Evolutionary conservation across 1,140 invertebrate genomes (phyloP), one percentile per base, ranked within the genome.

Genomic region (Procambarus clarkii): DNA sequence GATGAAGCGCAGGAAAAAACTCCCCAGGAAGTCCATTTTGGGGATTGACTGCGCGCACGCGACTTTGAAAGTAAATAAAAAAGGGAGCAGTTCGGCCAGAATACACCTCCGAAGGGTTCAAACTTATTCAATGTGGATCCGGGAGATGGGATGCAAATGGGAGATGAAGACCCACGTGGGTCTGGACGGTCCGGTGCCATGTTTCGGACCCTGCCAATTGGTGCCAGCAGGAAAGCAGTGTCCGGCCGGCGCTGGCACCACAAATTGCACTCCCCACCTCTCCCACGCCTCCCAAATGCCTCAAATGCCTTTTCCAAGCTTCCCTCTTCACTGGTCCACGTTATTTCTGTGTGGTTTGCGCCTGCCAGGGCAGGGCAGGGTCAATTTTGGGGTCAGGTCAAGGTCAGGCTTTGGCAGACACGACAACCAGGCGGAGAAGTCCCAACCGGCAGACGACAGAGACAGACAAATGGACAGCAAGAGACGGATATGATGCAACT

Each of bases 41-140:
- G 81, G 81, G 81, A 83, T 83, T 83, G 81, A 83, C 81, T 83
- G 58, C 58, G 69, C 58, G 24, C 81, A 83, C 81, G 69, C 58
- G 45, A 64, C 81, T 83, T 69, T 60, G 54, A 21, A 74, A 74
- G 81, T 83, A 69, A 83, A 83, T 83, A 83, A 64, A 83, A 69
- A 82, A 69, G 8, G 58, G 60, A 80, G 18, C 8, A 74, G 24
- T 74, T 74, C 69, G n/a, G 3, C 69, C 69, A 24, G 18, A 74
- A 74, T 24, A 24, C 21, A 3, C 21, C n/a, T n/a, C n/a, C 69
- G n/a, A 2, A n/a, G n/a, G 34, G 5, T 74, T 34, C 69, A 74
- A 34, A 74, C 24, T 74, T 74, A 74, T 74, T 74, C 69, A 74
- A 74, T 74, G 69, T 74, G 21, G 13, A 21, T 5, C n/a, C n/a